Evolutionary conservation across 2,113 vertebrate species (phyloP), one percentile per base, ranked within the genome.

Genomic region (Neopipo cinnamomea): DNA sequence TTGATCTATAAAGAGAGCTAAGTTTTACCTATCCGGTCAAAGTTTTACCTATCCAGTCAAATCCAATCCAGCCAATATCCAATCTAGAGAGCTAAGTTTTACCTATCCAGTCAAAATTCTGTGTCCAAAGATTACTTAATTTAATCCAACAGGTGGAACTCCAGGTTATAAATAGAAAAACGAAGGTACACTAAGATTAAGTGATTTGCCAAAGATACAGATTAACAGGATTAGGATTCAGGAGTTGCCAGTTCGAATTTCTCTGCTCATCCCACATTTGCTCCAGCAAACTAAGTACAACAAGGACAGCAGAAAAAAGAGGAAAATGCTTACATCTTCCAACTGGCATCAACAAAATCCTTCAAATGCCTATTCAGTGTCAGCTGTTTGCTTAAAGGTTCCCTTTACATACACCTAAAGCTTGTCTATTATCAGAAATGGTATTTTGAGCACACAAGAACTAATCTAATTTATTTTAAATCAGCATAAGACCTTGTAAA

Each of bases 91-190:
- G n/a, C n/a, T n/a, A 23, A 52, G 14, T 50, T 96, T 78, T 82
- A 73, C 28, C 11, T 33, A 67, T 33, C 19, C 42, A 70, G 63
- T 2, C 53, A 63, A 65, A 89, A 81, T 33, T 33, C 2, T 37
- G 67, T 11, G 10, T 44, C 35, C 41, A 65, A 70, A 84, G 76
- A 41, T 41, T 62, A 85, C 42, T 71, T 75, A 42, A 61, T 70
- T 91, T 74, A 88, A 91, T 49, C 27, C 52, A 95, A 85, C 31
- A 94, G 75, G 78, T 88, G 79, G 52, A 88, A 95, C 63, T 90
- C 37, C 41, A 89, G 68, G 58, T 91, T 96, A 95, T 89, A 96
- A 93, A 94, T 93, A 92, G 86, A 65, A 82, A 92, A 87, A 94
- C 41, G 27, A 82, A 97, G 80, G 75, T 85, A 83, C 58, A 28